Conservation (phyloP, 2,797 vertebrate genomes). For the Enteromius trimaculatus region DNA sequence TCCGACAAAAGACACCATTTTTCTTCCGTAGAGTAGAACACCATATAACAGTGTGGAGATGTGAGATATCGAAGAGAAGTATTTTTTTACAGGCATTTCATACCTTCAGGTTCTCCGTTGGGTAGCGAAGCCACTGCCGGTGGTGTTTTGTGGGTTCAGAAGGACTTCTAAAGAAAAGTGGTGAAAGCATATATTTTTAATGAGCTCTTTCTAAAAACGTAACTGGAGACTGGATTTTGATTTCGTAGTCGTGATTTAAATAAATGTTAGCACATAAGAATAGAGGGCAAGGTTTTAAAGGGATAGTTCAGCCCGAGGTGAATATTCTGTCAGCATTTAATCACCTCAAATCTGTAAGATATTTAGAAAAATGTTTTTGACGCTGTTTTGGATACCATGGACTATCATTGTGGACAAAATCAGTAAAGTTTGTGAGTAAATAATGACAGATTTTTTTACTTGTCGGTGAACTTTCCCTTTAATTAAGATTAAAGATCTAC, state of each 20-base stretch:
- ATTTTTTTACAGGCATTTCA: constrained; percentile 80
- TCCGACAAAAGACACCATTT: constrained; percentile 48
- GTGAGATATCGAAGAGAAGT: constrained; percentile 59
- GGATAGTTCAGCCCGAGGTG: neutral
- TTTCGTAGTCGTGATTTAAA: constrained; percentile 62
- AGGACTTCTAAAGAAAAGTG: constrained; percentile 57
- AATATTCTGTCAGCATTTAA: neutral
- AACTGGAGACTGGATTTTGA: constrained; percentile 66
- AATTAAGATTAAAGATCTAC: constrained; percentile 42
- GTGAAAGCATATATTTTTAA: constrained; percentile 74
- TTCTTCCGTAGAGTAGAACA: constrained; percentile 49
- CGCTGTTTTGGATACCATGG: neutral
- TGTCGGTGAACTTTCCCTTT: neutral
- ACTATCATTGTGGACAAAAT: neutral
- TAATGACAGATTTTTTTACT: neutral
- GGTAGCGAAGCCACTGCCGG: constrained; percentile 58
- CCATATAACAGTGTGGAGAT: constrained; percentile 28
- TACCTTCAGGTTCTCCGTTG: constrained; percentile 58
- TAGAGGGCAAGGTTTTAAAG: constrained; percentile 22
- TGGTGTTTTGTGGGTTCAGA: constrained; percentile 54
- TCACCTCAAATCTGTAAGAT: neutral
- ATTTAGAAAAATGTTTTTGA: too few species aligned
- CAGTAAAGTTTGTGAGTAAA: neutral
- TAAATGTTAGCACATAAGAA: constrained; percentile 58
- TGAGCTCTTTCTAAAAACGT: constrained; percentile 65